Evolutionary conservation across 2,888 invertebrate genomes (phyloP), one percentile per base, ranked within the genome.

Genomic region (Priocnemis perturbator): DNA sequence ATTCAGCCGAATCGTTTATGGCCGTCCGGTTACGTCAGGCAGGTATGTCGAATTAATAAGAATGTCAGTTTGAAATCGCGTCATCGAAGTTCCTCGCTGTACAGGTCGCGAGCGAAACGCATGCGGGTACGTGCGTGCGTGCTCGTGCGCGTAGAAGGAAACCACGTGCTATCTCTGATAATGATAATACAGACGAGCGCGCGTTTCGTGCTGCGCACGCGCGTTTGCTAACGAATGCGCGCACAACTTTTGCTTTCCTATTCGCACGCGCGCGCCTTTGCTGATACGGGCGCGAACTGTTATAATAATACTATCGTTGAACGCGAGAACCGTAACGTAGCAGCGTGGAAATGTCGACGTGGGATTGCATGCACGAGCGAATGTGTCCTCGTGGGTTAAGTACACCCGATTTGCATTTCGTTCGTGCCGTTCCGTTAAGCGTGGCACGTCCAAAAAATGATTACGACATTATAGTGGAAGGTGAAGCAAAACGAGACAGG

Each of bases 111-210:
- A 17, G 14, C 50, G 14, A n/a, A n/a, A 50, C 37, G 19, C 50
- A 50, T 50, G 50, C 17, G 50, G 50, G 50, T 47, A 4, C n/a
- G 50, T 5, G 14, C 50, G 2, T 50, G 14, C 17, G 47, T 11
- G 47, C 15, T 47, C 47, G 47, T 11, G 3, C 17, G 19, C 23
- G 37, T 60, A 20, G 48, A 26, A 57, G 23, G 55, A 59, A 67
- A 62, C 57, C 69, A 69, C 61, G 60, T 65, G 65, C 62, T 70
- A 62, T 66, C 66, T 55, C 57, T 67, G 77, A 73, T 75, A 77
- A 69, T 14, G 45, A 73, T 75, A 77, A 69, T 14, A 26, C n/a
- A 37, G n/a, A 17, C 57, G 30, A 17, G 15, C 1, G 21, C 45
- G 14, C 4, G 52, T n/a, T 20, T 11, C 26, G 21, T 19, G 30